phyloP scores from a whole-genome alignment of 2,888 invertebrate genomes.

The Morpho helenor region DNA sequence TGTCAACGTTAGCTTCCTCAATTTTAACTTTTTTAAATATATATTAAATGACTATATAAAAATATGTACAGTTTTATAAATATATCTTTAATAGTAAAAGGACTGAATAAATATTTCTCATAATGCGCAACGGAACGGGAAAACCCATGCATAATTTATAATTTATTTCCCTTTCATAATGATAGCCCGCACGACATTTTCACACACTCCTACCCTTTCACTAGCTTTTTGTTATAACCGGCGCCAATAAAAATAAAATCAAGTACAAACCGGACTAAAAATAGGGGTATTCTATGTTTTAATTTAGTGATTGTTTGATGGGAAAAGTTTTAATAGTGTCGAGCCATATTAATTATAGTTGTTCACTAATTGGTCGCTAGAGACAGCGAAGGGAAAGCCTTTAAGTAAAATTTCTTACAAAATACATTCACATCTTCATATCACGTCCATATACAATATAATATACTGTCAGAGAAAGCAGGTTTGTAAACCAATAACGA shows the following conservation, averaged over 20 bases:
- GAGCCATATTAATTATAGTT: slow-evolving; percentile 34
- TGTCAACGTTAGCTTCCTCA: no score
- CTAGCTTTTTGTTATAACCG: slow-evolving; percentile 38
- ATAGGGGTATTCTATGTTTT: slow-evolving; percentile 69
- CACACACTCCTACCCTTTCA: slow-evolving; percentile 40
- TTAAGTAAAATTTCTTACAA: slow-evolving; percentile 7
- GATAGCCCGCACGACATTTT: slow-evolving; percentile 37
- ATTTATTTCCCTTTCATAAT: slow-evolving; percentile 14
- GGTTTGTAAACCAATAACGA: no score
- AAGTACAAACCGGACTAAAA: slow-evolving; percentile 38
- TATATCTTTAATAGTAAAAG: background rate
- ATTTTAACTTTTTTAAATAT: no score
- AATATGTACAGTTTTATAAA: background rate
- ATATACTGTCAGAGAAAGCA: no score
- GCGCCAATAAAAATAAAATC: slow-evolving; percentile 46
- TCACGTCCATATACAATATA: no score
- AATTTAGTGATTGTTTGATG: slow-evolving; percentile 58
- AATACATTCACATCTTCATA: background rate
- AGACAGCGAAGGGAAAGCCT: slow-evolving; percentile 28
- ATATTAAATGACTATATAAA: background rate
- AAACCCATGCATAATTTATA: background rate
- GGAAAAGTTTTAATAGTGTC: slow-evolving; percentile 56
- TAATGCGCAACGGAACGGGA: no score
- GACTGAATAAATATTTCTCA: background rate
- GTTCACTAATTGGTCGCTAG: slow-evolving; percentile 42